Evolutionary conservation across 2,113 vertebrate genomes (phyloP), one percentile per base, ranked within the genome.

Genomic region (Pristiophorus japonicus): DNA sequence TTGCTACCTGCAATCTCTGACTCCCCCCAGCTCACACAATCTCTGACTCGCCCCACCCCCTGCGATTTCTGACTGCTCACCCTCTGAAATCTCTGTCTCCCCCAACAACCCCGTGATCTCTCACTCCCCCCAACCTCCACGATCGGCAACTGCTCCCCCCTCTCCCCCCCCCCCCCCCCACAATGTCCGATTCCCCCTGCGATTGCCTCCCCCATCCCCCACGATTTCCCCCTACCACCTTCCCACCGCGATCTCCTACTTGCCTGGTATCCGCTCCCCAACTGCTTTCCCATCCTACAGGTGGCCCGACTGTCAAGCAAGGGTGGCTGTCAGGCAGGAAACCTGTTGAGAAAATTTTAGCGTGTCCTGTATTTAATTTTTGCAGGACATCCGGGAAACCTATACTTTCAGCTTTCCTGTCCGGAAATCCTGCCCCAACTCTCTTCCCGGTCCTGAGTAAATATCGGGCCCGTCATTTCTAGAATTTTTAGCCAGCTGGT

Each of bases 401-500:
- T 16, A 18, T 34, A 81, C n/a, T 81, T 81, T 4, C 51, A 55
- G 24, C 27, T 30, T 59, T 88, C 55, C 88, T 34, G 18, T 91
- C 6, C 14, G 18, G 34, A 63, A 91, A n/a, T 20, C 55, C 55
- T 81, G 3, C 75, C 22, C 14, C 55, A 18, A n/a, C 88, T 38
- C 59, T 91, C 55, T 22, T 62, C 18, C 20, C 5, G n/a, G 55
- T 38, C 6, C 88, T 63, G 88, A 91, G 34, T n/a, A 62, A 62
- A 63, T n/a, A 62, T 91, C 55, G 18, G 51, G 16, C 55, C 55
- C 55, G 20, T 94, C 73, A 67, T 94, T 94, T 70, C 93, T 59
- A 73, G 93, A 70, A 30, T 94, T 73, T 70, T 45, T 7, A 94
- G 66, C 65, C 24, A 94, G 93, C 93, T 34, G 45, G 42, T 94